Conservation (phyloP, 2,113 vertebrate genomes). For the Platichthys stellatus region DNA sequence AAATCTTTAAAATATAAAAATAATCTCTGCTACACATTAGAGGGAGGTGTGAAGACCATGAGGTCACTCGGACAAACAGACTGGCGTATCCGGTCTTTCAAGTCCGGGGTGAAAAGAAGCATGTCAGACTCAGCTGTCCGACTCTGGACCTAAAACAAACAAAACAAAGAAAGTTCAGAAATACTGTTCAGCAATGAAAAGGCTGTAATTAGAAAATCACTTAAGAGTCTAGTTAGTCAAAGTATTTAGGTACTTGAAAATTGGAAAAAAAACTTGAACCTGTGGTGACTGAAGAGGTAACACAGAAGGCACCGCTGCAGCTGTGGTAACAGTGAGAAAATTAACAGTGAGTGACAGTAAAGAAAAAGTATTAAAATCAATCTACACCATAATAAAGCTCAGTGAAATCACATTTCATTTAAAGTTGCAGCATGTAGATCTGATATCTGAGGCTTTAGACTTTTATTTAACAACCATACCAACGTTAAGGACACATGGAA, state of each 20-base stretch:
- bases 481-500: too few species aligned
- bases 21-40: not conserved
- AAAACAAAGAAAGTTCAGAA: not conserved
- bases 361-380: not conserved
- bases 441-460: not conserved
- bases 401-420: not conserved
- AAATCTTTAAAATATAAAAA: not conserved
- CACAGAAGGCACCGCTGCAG: slow-evolving; percentile 39
- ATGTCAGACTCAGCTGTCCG: slow-evolving; percentile 41
- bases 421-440: not conserved
- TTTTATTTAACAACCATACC: not conserved
- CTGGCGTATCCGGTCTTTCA: slow-evolving; percentile 68
- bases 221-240: not conserved
- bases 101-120: slow-evolving; percentile 78
- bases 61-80: slow-evolving; percentile 80
- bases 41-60: slow-evolving; percentile 81
- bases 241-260: not conserved
- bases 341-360: slow-evolving; percentile 23
- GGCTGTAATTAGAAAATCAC: not conserved
- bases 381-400: not conserved
- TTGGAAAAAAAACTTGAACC: slow-evolving; percentile 53
- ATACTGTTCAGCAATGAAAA: not conserved
- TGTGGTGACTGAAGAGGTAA: slow-evolving; percentile 61
- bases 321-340: slow-evolving; percentile 60
- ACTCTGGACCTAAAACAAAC: slow-evolving; percentile 39